Percentiles rank a stretch among this genome's conserved stretches.
Conservation (phyloP, 1,140 invertebrate genomes). For the Apocrypta bakeri region DNA sequence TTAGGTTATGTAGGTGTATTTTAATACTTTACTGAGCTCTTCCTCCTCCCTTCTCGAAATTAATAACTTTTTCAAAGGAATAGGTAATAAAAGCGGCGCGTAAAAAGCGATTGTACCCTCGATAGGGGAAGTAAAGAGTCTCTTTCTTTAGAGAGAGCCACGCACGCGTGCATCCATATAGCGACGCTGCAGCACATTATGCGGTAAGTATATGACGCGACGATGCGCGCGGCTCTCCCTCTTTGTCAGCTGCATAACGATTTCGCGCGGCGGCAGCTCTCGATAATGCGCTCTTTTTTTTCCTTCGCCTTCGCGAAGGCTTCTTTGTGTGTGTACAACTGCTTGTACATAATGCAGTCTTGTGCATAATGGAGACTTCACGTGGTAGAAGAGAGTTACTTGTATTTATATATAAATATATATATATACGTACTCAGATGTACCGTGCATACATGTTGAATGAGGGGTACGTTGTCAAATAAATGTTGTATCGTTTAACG, state of each 20-base stretch:
- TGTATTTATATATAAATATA: too few relatives aligned
- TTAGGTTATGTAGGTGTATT: too few relatives aligned
- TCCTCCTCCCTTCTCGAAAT: too few relatives aligned
- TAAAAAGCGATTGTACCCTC: neutral
- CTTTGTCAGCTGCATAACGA: constrained; percentile 8
- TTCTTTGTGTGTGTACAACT: too few relatives aligned
- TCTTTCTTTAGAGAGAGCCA: neutral
- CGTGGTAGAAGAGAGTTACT: too few relatives aligned
- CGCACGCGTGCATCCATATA: constrained; percentile 31
- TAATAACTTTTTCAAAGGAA: too few relatives aligned
- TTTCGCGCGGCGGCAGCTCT: neutral
- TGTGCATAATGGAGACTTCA: too few relatives aligned
- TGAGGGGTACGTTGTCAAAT: neutral
- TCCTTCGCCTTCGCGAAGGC: neutral
- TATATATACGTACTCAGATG: too few relatives aligned
- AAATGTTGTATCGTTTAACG: neutral
- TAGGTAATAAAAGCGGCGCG: neutral
- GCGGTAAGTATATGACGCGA: constrained; percentile 49
- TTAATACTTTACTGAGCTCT: too few relatives aligned
- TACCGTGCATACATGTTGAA: neutral
- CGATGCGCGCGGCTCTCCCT: neutral
- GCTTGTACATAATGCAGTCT: too few relatives aligned
- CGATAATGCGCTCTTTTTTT: neutral
- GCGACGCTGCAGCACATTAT: constrained; percentile 47
- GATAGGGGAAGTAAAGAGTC: neutral